Evolutionary conservation across 2,797 vertebrate genomes (phyloP), one percentile per base, ranked within the genome.

Genomic region (Natrix natrix): DNA sequence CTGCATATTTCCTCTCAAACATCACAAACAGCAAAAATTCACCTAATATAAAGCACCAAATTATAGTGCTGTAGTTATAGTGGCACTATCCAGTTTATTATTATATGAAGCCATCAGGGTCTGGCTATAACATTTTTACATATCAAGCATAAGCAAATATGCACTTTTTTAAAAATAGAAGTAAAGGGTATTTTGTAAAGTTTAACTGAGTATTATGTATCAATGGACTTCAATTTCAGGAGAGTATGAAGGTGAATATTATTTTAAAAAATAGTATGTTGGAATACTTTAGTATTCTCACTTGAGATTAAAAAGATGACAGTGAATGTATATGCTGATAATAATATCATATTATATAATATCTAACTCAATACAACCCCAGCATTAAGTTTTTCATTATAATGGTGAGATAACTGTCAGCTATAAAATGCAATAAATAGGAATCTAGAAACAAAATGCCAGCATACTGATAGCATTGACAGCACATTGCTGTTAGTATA

Each of bases 241-340:
- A 89, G 88, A 92, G 0, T 43, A 91, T 4, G 12, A 20, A 88
- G 93, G 55, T 91, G 89, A 28, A 87, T 93, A 43, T 93, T 86
- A 92, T 91, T 92, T 92, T 91, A 37, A 83, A 0, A 1, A 26
- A 48, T 48, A 78, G 17, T 91, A 95, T 63, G 2, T 89, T 69
- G 90, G 91, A 86, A 86, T 0, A 0, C 5, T 91, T 91, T 66
- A 54, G 59, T 91, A 78, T 20, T 91, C 13, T 89, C 90, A 78
- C 32, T 17, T 56, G 90, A 95, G 87, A 3, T 93, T 91, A 88
- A 66, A 12, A 12, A 93, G 8, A 43, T 86, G 14, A 92, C 4
- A 56, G 43, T 28, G 90, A 55, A 13, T 1, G 89, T 69, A 90
- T 92, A 91, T 93, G 10, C 7, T 93, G 4, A 14, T 93, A 17